Evolutionary conservation across 2,888 invertebrate genomes (phyloP), one percentile per base, ranked within the genome.

Genomic region (Pachymerium ferrugineum): DNA sequence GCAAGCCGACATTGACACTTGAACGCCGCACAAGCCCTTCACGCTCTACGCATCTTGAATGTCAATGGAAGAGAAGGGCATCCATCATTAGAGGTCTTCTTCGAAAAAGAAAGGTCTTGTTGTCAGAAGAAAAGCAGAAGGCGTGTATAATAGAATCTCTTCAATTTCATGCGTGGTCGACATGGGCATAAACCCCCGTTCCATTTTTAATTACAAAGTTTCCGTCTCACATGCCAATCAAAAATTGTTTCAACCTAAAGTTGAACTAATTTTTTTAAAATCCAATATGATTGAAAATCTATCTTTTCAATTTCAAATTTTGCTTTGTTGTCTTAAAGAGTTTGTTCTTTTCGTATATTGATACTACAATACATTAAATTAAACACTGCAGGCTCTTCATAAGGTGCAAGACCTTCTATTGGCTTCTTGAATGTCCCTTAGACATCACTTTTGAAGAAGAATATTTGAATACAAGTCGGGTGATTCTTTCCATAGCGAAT

Each of bases 1-100:
- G 62, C 62, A 62, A 62, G 62, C 62, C 62, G 62, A 62, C 62
- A 62, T 62, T 62, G 62, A 62, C 62, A 62, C 62, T 62, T 62
- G 62, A 62, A 62, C 62, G 62, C 62, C 62, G 28, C 62, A 62
- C 62, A 62, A 62, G 62, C 62, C 62, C 62, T 62, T 62, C 62
- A 62, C 62, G 62, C 28, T 62, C 62, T 62, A 62, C 62, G 62
- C 62, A 62, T 62, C 62, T 62, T 62, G 62, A 62, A 62, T 62
- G 62, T 62, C 62, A 62, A 62, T 62, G 62, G 62, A 62, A 14
- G 62, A 62, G 62, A 62, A 62, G 62, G 62, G 62, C 62, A 62
- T 62, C 62, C 62, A 62, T 62, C 62, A 62, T 62, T 62, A 62
- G 62, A 62, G 62, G 62, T 62, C 62, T 62, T 62, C 62, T 62